phyloP scores from a whole-genome alignment of 2,797 vertebrate genomes.

The Sebastes nivosus region DNA sequence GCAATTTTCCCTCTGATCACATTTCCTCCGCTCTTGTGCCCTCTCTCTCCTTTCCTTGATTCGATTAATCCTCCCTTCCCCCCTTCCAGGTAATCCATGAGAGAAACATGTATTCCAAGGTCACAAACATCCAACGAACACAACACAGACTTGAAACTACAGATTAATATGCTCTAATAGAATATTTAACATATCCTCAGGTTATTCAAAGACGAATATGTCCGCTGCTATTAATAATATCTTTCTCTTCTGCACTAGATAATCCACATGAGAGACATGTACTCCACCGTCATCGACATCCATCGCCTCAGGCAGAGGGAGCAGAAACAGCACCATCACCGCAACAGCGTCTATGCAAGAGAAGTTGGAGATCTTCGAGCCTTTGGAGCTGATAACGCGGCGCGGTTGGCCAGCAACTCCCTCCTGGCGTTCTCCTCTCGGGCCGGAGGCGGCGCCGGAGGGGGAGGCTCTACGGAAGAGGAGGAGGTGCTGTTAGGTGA shows the following conservation, averaged over 20 bases:
- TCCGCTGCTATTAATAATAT: neutral
- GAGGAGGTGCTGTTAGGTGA: conserved; percentile 85
- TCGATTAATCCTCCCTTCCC: conserved; percentile 29
- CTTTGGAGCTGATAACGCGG: conserved; percentile 78
- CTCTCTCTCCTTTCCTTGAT: conserved; percentile 36
- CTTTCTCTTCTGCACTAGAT: conserved; percentile 70
- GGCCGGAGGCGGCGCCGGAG: conserved; percentile 65
- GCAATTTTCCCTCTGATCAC: conserved; percentile 51
- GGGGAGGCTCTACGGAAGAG: conserved; percentile 63
- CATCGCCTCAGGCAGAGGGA: conserved; percentile 91
- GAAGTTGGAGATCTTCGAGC: conserved; percentile 60
- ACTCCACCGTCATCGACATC: conserved; percentile 98
- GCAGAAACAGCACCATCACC: conserved; percentile 83
- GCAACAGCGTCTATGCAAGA: conserved; percentile 73
- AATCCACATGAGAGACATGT: conserved; percentile 99
- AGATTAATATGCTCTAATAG: neutral
- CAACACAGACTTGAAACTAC: neutral
- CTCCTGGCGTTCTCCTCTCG: conserved; percentile 84
- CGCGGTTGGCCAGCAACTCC: conserved; percentile 85
- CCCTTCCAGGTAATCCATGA: conserved; percentile 83
- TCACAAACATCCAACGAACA: conserved; percentile 84
- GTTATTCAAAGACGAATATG: neutral
- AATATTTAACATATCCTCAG: neutral
- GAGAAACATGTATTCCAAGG: conserved; percentile 89
- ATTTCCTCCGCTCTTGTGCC: conserved; percentile 45